Conservation (phyloP, 2,113 vertebrate species). For the Nycticorax nycticorax region DNA sequence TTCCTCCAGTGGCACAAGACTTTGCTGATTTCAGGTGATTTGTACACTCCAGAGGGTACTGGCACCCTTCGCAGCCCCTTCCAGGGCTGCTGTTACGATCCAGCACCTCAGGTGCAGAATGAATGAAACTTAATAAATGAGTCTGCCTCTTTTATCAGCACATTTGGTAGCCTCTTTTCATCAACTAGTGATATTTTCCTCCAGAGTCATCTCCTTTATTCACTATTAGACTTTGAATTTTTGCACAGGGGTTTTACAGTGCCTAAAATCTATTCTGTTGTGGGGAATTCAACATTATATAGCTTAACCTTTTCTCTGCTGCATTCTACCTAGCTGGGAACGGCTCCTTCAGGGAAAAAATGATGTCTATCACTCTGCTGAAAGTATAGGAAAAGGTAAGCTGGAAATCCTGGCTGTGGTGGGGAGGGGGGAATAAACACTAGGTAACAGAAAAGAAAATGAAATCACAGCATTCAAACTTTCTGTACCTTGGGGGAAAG, state of each 20-base stretch:
- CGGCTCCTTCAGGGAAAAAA: not conserved
- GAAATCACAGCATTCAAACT: conserved; percentile 60
- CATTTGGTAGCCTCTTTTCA: conserved; percentile 11
- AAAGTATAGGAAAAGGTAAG: not conserved
- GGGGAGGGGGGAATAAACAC: not conserved
- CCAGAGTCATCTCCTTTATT: conserved; percentile 24
- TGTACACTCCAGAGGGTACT: not conserved
- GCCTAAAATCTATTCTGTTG: not conserved
- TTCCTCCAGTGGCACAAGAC: not conserved
- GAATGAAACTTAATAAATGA: not conserved
- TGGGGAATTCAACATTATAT: not conserved
- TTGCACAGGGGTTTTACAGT: not conserved
- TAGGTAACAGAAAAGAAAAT: conserved; percentile 55
- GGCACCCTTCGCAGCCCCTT: not conserved
- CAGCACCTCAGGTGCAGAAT: not conserved
- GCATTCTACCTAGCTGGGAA: not conserved
- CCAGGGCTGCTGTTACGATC: not conserved
- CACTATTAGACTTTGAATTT: conserved; percentile 36
- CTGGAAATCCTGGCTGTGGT: not conserved
- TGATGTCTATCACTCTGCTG: not conserved
- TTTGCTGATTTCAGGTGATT: not conserved
- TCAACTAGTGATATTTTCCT: conserved; percentile 7
- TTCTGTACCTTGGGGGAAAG: conserved; percentile 29
- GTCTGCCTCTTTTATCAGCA: not conserved
- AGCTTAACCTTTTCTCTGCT: conserved; percentile 3